Evolutionary conservation across 2,888 invertebrate species (phyloP), one percentile per base, ranked within the genome.

Genomic region (Torymus aiolomorphi): DNA sequence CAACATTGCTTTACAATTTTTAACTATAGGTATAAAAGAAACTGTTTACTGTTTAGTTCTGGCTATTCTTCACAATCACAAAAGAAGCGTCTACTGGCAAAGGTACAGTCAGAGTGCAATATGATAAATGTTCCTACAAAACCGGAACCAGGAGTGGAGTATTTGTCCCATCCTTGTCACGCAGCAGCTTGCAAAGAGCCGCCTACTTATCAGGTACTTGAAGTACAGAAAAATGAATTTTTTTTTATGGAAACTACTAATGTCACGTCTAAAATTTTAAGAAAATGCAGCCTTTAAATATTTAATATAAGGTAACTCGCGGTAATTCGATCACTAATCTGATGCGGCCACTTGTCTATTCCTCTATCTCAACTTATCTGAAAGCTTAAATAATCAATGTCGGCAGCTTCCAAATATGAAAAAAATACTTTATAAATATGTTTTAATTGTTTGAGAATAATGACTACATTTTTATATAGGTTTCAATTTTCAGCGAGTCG

Each of bases 81-180:
- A 91, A 97, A 97, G 93, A 97, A 97, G 90, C 93, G 97, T 49
- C 92, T 97, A 74, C 91, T 97, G 82, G 97, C 97, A 74, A 96
- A 97, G 91, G 96, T 96, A 76, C 96, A 97, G 88, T 94, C 94
- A 18, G 95, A 95, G 86, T 94, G 94, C 86, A 92, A 93, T 90
- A 91, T 93, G 87, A 91, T 92, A 80, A 90, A 90, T 75, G 91
- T 93, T 52, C 92, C 92, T 57, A 93, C 94, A 0, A 94, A 94
- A 86, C 93, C 94, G 84, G 93, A 94, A 89, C 91, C 93, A 84
- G 91, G 92, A 80, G 88, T 91, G 78, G 91, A 91, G 85, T 91
- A 92, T 83, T 89, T 91, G 69, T 90, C 91, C 59, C 91, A 91
- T 86, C 88, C 89, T 18, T 91, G 91, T 82, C 91, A 91, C 84